These are phyloP conservation scores for Augiades crinisus DNA, from an alignment of 2,888 invertebrate genomes.

Conservation along the genomic window DNA sequence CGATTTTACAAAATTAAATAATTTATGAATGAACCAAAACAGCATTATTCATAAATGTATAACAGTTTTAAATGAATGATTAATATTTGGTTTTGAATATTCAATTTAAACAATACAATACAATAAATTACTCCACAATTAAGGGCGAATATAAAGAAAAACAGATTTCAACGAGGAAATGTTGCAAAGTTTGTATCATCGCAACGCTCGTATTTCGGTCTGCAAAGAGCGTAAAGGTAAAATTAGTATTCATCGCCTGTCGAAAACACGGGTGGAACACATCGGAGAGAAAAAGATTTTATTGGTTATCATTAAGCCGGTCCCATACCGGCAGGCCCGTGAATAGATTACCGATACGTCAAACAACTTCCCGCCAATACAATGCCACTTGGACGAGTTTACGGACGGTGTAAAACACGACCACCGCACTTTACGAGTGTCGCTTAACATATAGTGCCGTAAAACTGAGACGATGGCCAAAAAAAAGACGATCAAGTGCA, in stretches of 20 bases:
- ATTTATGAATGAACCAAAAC: neutral
- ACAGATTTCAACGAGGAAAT: conserved; percentile 7
- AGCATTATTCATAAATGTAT: no score
- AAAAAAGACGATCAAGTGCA: no score
- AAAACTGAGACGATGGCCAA: conserved; percentile 56
- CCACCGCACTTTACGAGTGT: conserved; percentile 65
- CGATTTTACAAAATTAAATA: neutral
- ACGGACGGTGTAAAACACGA: conserved; percentile 68
- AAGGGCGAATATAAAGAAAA: conserved; percentile 15
- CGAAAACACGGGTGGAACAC: conserved; percentile 34
- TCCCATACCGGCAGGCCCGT: conserved; percentile 41
- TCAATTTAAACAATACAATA: conserved; percentile 18
- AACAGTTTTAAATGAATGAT: conserved; percentile 6
- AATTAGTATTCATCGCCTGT: conserved; percentile 37
- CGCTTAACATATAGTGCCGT: conserved; percentile 71
- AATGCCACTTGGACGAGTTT: conserved; percentile 49
- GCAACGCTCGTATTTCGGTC: conserved; percentile 1
- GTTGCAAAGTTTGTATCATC: conserved; percentile 5
- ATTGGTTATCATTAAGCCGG: conserved; percentile 44
- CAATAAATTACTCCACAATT: conserved; percentile 26
- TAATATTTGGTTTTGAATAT: conserved; percentile 17
- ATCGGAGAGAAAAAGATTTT: conserved; percentile 45
- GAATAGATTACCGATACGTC: conserved; percentile 53
- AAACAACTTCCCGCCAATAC: conserved; percentile 53
- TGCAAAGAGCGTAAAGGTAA: neutral